Evolutionary conservation across 2,888 invertebrate genomes (phyloP).

Genomic region (Vandiemenella viatica): DNA sequence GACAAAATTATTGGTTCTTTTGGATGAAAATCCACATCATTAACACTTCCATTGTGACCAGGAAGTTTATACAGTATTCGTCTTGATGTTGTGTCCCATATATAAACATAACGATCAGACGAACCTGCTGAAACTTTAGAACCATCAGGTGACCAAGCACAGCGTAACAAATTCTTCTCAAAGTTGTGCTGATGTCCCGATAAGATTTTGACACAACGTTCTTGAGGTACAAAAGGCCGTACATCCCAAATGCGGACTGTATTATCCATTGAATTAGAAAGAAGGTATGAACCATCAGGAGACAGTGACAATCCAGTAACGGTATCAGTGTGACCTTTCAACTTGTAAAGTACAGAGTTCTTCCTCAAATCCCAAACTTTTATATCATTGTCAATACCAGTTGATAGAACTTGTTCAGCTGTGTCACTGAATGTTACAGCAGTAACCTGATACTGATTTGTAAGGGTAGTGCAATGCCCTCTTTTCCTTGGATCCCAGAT

Average conservation of each 20-base stretch:
- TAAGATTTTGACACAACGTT: slow-evolving; percentile 83
- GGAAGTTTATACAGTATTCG: slow-evolving; percentile 91
- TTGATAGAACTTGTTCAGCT: slow-evolving; percentile 84
- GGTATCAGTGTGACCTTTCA: slow-evolving; percentile 91
- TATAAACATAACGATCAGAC: slow-evolving; percentile 85
- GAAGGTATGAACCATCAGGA: slow-evolving; percentile 71
- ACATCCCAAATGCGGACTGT: slow-evolving; percentile 94
- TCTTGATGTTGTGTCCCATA: slow-evolving; percentile 92
- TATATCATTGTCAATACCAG: slow-evolving; percentile 92
- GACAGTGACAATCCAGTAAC: slow-evolving; percentile 78
- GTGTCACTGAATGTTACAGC: slow-evolving; percentile 90
- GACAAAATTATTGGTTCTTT: slow-evolving; percentile 84
- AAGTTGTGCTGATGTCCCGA: slow-evolving; percentile 94
- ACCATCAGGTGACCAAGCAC: slow-evolving; percentile 88
- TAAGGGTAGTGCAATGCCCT: slow-evolving; percentile 51
- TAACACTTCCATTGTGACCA: slow-evolving; percentile 94
- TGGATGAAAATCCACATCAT: slow-evolving; percentile 90
- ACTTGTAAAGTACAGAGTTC: slow-evolving; percentile 62
- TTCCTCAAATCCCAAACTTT: slow-evolving; percentile 96
- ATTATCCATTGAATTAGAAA: slow-evolving; percentile 95
- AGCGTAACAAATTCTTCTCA: slow-evolving; percentile 87
- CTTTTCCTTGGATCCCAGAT: slow-evolving; percentile 87
- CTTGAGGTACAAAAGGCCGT: slow-evolving; percentile 82
- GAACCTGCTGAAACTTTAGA: slow-evolving; percentile 84
- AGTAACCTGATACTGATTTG: slow-evolving; percentile 62